phyloP scores from a whole-genome alignment of 2,888 invertebrate species.

The Philereme vetulata region DNA sequence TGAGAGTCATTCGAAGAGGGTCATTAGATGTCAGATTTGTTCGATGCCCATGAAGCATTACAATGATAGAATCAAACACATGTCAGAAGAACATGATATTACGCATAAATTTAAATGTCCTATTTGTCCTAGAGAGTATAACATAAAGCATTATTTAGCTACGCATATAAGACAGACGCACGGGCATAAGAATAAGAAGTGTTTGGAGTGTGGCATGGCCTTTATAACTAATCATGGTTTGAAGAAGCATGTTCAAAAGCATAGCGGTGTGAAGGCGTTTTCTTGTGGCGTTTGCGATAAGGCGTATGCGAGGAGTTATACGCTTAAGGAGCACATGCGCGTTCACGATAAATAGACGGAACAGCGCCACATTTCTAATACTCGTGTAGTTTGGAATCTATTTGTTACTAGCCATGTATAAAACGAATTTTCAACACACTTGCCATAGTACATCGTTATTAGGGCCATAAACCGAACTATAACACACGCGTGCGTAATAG shows the following conservation, averaged over 20 bases:
- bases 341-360: slow-evolving; percentile 7
- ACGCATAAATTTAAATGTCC: slow-evolving; percentile 70
- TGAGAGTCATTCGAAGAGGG: slow-evolving; percentile 67
- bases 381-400: too few relatives aligned
- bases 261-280: slow-evolving; percentile 54
- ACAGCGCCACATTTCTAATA: too few relatives aligned
- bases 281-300: slow-evolving; percentile 40
- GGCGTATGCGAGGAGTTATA: slow-evolving; percentile 15
- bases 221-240: slow-evolving; percentile 59
- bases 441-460: too few relatives aligned
- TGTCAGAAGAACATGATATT: slow-evolving; percentile 69
- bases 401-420: too few relatives aligned
- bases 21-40: slow-evolving; percentile 71
- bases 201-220: slow-evolving; percentile 53
- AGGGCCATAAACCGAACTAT: too few relatives aligned
- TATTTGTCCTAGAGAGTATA: slow-evolving; percentile 63
- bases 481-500: too few relatives aligned
- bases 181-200: slow-evolving; percentile 72
- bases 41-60: slow-evolving; percentile 73
- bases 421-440: too few relatives aligned
- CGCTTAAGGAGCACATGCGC: slow-evolving; percentile 24
- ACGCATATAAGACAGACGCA: slow-evolving; percentile 74
- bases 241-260: slow-evolving; percentile 59
- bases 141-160: slow-evolving; percentile 72
- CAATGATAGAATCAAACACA: slow-evolving; percentile 69